phyloP scores from a whole-genome alignment of 2,888 invertebrate genomes.

The Flexamia atlantica region DNA sequence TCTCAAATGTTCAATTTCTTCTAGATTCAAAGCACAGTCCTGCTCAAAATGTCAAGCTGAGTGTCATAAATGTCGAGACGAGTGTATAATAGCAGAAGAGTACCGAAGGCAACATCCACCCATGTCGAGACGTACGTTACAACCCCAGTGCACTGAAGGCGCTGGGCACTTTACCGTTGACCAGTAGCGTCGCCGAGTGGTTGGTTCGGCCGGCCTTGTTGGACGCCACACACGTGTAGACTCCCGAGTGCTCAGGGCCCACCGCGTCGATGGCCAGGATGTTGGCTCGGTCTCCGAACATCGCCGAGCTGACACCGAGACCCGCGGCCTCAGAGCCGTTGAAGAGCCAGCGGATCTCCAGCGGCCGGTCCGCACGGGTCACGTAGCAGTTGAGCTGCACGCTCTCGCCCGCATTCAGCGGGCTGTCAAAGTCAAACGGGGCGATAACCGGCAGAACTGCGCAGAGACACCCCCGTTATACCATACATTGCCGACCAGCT shows the following conservation, averaged over 20 bases:
- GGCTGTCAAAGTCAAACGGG: constrained; percentile 72
- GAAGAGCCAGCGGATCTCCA: constrained; percentile 75
- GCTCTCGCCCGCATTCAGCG: constrained; percentile 71
- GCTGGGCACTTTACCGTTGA: constrained; percentile 79
- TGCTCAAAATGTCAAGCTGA: background rate
- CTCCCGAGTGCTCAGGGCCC: constrained; percentile 72
- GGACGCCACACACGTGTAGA: constrained; percentile 74
- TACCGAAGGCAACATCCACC: background rate
- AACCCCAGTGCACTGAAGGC: background rate
- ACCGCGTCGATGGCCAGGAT: constrained; percentile 71
- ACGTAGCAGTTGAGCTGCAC: constrained; percentile 73
- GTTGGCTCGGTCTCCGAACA: constrained; percentile 71
- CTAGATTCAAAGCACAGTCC: background rate
- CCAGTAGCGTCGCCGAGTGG: constrained; percentile 83
- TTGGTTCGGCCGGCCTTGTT: constrained; percentile 82
- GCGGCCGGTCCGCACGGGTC: constrained; percentile 72
- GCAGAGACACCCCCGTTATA: background rate
- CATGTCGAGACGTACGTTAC: no score
- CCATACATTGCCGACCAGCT: no score
- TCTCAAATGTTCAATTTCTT: no score
- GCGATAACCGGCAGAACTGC: constrained; percentile 71
- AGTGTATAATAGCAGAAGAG: background rate
- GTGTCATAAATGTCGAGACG: background rate
- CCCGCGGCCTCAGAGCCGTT: constrained; percentile 76
- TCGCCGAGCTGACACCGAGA: constrained; percentile 70